Percentiles rank a stretch among this genome's conserved stretches.
phyloP scores from a whole-genome alignment of 2,113 vertebrate genomes.

The Rana temporaria region DNA sequence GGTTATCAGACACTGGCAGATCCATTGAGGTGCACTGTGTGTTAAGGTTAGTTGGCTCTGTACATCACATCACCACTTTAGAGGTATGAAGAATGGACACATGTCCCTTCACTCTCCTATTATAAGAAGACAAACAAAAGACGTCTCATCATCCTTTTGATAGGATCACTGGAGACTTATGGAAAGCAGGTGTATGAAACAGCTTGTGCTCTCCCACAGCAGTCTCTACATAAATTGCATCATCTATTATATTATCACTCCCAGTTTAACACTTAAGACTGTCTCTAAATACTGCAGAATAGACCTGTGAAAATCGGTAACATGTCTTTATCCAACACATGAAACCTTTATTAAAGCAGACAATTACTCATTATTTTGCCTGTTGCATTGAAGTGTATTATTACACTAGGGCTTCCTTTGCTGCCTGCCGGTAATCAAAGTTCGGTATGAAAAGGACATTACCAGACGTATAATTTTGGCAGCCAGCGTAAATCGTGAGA shows the following conservation, averaged over 20 bases:
- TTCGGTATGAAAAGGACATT: slow-evolving; percentile 26
- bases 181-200: slow-evolving; percentile 42
- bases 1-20: no score
- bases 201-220: slow-evolving; percentile 17
- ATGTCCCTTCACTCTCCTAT: neutral
- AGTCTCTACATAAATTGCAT: slow-evolving; percentile 36
- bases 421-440: slow-evolving; percentile 8
- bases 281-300: neutral
- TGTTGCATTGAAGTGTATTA: slow-evolving; percentile 15
- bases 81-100: neutral
- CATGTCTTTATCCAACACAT: slow-evolving; percentile 6
- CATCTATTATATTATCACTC: slow-evolving; percentile 41
- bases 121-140: slow-evolving; percentile 10
- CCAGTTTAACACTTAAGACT: neutral
- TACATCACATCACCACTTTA: no score
- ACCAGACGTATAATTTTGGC: slow-evolving; percentile 18
- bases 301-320: slow-evolving; percentile 5
- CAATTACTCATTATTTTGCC: slow-evolving; percentile 27
- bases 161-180: slow-evolving; percentile 26
- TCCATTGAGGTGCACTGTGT: no score
- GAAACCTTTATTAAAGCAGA: neutral
- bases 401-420: neutral
- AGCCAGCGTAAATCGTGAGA: slow-evolving; percentile 32
- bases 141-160: slow-evolving; percentile 1
- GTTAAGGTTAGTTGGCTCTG: no score